Evolutionary conservation across 2,888 invertebrate genomes (phyloP).

Genomic region (Drosophila peninsularis): DNA sequence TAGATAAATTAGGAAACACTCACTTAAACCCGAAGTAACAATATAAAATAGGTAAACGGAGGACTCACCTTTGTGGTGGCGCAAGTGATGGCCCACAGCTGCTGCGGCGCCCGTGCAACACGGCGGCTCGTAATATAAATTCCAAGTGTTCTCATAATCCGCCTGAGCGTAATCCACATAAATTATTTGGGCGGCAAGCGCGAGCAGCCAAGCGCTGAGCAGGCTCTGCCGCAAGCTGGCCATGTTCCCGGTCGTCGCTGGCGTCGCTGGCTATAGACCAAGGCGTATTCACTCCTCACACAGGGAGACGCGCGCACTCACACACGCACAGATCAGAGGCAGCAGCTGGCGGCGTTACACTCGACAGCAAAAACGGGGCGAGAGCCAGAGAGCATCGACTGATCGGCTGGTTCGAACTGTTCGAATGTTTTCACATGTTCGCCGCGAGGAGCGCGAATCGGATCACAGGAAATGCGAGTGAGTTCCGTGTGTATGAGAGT

Average conservation of each 20-base stretch:
- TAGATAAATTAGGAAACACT: slow-evolving; percentile 43
- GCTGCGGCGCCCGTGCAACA: slow-evolving; percentile 87
- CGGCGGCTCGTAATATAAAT: slow-evolving; percentile 91
- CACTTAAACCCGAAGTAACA: slow-evolving; percentile 49
- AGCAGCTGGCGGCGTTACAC: slow-evolving; percentile 1
- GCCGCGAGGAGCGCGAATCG: slow-evolving; percentile 32
- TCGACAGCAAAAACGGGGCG: slow-evolving; percentile 36
- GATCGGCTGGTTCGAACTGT: slow-evolving; percentile 21
- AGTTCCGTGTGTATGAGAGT: neutral
- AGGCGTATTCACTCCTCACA: slow-evolving; percentile 19
- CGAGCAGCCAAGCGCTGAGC: slow-evolving; percentile 54
- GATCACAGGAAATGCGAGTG: neutral
- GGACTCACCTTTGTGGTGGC: slow-evolving; percentile 90
- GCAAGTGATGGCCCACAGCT: slow-evolving; percentile 87
- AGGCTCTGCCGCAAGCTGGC: slow-evolving; percentile 46
- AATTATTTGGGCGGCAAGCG: slow-evolving; percentile 73
- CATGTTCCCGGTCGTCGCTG: slow-evolving; percentile 16
- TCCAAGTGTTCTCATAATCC: slow-evolving; percentile 88
- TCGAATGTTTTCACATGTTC: slow-evolving; percentile 48
- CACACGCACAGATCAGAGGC: slow-evolving; percentile 4
- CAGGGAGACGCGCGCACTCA: slow-evolving; percentile 1
- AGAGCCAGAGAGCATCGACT: slow-evolving; percentile 38
- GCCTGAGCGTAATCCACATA: slow-evolving; percentile 84
- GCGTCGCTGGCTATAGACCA: slow-evolving; percentile 17
- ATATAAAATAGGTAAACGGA: slow-evolving; percentile 32